A percentile compares a stretch with the other conserved stretches of the same genome.
Conservation (phyloP, 2,797 vertebrate species). For the Phrynocephalus guinanensis region DNA sequence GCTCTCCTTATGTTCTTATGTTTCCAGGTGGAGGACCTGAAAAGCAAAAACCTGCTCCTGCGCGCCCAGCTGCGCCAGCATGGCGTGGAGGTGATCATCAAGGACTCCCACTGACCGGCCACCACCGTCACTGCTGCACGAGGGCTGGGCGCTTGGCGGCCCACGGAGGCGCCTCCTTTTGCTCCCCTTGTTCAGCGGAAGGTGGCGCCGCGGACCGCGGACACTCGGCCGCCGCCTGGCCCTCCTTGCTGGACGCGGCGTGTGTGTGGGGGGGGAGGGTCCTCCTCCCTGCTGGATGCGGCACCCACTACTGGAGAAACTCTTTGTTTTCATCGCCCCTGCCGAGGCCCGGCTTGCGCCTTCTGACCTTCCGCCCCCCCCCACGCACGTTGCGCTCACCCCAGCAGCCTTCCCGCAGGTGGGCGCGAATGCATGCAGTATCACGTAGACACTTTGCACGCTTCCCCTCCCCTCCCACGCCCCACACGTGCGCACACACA, state of each 20-base stretch:
- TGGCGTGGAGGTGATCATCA: slow-evolving; percentile 77
- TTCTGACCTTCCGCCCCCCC: background rate
- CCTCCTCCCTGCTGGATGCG: too few relatives aligned
- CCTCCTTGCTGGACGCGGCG: too few relatives aligned
- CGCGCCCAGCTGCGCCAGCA: slow-evolving; percentile 78
- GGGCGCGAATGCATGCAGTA: background rate
- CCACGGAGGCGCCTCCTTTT: too few relatives aligned
- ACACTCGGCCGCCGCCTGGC: background rate
- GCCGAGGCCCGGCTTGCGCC: background rate
- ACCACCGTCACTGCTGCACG: background rate
- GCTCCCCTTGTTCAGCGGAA: background rate
- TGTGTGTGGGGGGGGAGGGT: too few relatives aligned
- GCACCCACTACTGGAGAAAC: background rate
- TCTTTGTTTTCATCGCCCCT: background rate
- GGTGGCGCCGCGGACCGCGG: background rate
- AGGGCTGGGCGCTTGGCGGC: background rate
- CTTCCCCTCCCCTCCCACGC: background rate
- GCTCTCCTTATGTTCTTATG: too few relatives aligned
- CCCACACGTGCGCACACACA: fast-evolving
- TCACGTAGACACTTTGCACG: background rate
- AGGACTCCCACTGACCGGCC: slow-evolving; percentile 69
- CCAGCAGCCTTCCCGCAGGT: fast-evolving
- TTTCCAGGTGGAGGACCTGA: slow-evolving; percentile 75
- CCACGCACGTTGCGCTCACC: too few relatives aligned
- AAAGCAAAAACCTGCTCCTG: slow-evolving; percentile 78